A percentile compares a stretch with the other conserved stretches of the same genome.
Conservation (phyloP, 2,888 invertebrate genomes). For the Dioctria rufipes region DNA sequence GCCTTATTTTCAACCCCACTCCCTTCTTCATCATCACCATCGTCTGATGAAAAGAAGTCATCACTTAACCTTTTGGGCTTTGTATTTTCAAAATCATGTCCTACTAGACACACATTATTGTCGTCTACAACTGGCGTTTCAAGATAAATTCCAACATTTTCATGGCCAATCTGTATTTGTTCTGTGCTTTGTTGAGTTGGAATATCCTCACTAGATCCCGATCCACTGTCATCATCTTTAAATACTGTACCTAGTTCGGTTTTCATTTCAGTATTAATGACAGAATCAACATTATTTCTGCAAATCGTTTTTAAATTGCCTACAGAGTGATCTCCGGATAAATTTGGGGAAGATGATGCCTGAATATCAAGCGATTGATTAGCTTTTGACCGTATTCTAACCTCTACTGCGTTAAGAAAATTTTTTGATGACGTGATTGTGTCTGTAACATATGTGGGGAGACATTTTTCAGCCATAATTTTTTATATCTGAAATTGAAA, state of each 20-base stretch:
- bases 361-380: constrained; percentile 32
- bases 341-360: constrained; percentile 31
- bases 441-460: constrained; percentile 15
- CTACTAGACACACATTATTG: constrained; percentile 61
- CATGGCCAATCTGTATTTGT: constrained; percentile 28
- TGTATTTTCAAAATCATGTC: constrained; percentile 62
- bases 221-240: constrained; percentile 45
- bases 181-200: constrained; percentile 18
- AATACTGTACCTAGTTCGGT: constrained; percentile 39
- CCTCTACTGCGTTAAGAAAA: constrained; percentile 44
- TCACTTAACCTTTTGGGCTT: constrained; percentile 70
- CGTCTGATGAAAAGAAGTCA: constrained; percentile 67
- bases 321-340: neutral
- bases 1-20: constrained; percentile 40
- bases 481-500: constrained; percentile 25
- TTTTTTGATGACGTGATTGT: constrained; percentile 37
- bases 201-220: constrained; percentile 40
- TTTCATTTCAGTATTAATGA: constrained; percentile 28
- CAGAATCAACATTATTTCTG: constrained; percentile 25
- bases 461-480: constrained; percentile 56
- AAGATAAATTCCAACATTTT: constrained; percentile 66
- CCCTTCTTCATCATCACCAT: constrained; percentile 58
- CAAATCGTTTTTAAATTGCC: constrained; percentile 12
- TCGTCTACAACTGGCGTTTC: constrained; percentile 71
- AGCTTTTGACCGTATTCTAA: constrained; percentile 33